Conservation (phyloP, 37 sponge, comb jelly and placozoan genomes). For the Oopsacas minuta region DNA sequence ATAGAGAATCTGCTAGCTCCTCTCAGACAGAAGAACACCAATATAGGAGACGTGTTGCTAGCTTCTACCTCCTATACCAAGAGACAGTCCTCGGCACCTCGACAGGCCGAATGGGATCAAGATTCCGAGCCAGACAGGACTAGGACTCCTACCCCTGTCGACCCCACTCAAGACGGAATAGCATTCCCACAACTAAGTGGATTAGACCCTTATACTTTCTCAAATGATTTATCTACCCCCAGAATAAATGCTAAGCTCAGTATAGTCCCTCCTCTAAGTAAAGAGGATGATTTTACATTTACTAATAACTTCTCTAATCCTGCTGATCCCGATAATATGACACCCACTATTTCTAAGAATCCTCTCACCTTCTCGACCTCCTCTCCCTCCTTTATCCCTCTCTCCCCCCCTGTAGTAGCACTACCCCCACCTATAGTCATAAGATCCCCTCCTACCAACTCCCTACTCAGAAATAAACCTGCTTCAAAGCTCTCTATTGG, state of each 20-base stretch:
- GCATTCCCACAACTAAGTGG: background rate
- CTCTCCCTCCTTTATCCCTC: background rate
- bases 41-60: background rate
- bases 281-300: background rate
- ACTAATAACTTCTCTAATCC: background rate
- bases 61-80: background rate
- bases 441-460: background rate
- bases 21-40: background rate
- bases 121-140: background rate
- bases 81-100: background rate
- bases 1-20: background rate
- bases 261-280: background rate
- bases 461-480: background rate
- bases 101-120: background rate
- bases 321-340: background rate
- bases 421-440: background rate
- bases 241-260: background rate
- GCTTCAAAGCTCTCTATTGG: background rate
- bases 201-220: background rate
- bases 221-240: background rate
- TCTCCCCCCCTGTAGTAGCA: background rate
- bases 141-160: background rate
- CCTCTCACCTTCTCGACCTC: background rate
- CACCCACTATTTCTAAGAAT: background rate
- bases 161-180: background rate